Percentiles rank a stretch among this genome's conserved stretches.
Evolutionary conservation across 2,113 vertebrate genomes (phyloP).

Genomic region (Prunella fulvescens): DNA sequence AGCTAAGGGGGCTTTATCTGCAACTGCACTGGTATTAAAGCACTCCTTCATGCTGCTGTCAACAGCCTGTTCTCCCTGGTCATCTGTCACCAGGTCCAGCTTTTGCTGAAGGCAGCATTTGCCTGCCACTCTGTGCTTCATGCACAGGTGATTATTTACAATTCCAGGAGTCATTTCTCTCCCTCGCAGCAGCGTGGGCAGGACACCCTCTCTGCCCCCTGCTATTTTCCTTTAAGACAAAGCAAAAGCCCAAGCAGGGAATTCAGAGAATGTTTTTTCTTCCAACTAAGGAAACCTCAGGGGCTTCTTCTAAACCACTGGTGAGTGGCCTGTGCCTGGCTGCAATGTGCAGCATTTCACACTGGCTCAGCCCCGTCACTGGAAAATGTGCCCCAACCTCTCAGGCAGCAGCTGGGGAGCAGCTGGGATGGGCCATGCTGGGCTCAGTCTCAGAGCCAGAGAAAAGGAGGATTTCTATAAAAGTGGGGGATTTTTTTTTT

Average conservation of each 20-base stretch:
- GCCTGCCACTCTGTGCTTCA: background rate
- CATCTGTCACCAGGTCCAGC: background rate
- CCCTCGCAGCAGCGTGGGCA: fast-evolving
- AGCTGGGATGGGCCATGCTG: background rate
- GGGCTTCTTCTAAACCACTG: constrained; percentile 25
- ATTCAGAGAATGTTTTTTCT: constrained; percentile 67
- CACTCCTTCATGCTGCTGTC: background rate
- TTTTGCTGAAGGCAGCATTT: background rate
- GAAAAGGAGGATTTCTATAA: background rate
- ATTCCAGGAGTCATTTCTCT: background rate
- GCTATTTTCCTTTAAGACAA: constrained; percentile 18
- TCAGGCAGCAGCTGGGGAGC: constrained; percentile 66
- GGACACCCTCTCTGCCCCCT: background rate
- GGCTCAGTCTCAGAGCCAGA: background rate
- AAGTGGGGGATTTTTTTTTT: background rate
- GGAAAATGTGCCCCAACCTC: background rate
- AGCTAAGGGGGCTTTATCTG: background rate
- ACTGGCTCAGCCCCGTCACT: background rate
- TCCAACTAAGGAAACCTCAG: constrained; percentile 46
- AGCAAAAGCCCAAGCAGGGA: constrained; percentile 42
- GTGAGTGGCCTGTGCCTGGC: constrained; percentile 3
- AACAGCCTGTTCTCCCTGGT: background rate
- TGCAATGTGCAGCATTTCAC: background rate
- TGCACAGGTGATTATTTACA: background rate
- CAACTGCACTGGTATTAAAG: background rate